Conservation (phyloP, 2,113 vertebrate species). For the Piaya cayana region DNA sequence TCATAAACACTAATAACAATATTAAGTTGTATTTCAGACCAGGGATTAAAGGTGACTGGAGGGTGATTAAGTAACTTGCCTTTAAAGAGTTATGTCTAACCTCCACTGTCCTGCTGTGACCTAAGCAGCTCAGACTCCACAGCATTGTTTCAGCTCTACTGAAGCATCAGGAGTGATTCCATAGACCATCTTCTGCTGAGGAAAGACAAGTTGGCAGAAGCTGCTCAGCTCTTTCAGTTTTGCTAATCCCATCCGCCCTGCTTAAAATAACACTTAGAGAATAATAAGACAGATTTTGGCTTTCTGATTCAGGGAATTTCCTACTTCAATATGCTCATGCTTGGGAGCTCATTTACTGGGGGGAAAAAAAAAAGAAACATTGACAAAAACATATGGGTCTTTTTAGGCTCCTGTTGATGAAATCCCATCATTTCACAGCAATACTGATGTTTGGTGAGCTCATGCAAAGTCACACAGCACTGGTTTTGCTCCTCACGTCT, state of each 20-base stretch:
- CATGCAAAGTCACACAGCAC: background rate
- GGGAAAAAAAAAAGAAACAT: background rate
- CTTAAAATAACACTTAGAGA: background rate
- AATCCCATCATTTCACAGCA: background rate
- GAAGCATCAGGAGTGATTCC: background rate
- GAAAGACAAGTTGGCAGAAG: background rate
- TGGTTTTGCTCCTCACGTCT: background rate
- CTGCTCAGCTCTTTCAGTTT: background rate
- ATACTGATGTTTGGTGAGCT: background rate
- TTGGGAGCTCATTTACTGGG: background rate
- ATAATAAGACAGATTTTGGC: background rate
- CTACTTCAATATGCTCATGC: background rate
- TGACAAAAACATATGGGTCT: background rate
- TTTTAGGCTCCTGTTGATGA: background rate
- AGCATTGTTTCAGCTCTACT: background rate
- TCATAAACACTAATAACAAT: background rate
- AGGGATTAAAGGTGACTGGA: background rate
- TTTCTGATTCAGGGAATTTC: conserved; percentile 11
- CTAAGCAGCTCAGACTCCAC: background rate
- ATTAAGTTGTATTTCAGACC: background rate
- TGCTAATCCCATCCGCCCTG: background rate
- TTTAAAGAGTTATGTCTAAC: background rate
- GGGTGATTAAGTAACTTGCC: background rate
- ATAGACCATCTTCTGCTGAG: background rate
- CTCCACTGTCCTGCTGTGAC: background rate